phyloP scores from a whole-genome alignment of 2,888 invertebrate species.

The Trachelus stipa region DNA sequence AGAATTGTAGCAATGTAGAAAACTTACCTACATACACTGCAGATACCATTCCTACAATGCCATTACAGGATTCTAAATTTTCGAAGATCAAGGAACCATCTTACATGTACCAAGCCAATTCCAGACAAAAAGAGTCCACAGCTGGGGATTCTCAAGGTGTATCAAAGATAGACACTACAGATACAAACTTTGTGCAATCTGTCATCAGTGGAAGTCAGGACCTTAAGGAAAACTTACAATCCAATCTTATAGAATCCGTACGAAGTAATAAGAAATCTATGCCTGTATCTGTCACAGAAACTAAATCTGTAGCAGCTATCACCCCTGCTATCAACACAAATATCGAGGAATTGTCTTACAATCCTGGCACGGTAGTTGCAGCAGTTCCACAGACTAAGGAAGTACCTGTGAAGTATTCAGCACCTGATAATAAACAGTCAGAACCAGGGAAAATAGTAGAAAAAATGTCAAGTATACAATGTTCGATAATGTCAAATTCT shows the following conservation, averaged over 20 bases:
- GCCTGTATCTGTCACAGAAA: too few species aligned
- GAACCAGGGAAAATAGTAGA: slow-evolving; percentile 16
- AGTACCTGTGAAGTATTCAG: slow-evolving; percentile 15
- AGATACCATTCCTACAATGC: slow-evolving; percentile 2
- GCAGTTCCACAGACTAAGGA: neutral
- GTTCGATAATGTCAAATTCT: slow-evolving; percentile 31
- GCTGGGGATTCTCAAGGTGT: too few species aligned
- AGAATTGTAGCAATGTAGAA: neutral
- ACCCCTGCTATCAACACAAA: too few species aligned
- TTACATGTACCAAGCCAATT: neutral
- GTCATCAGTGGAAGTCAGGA: neutral
- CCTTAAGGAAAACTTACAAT: neutral
- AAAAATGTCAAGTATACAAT: slow-evolving; percentile 38
- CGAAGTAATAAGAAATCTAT: too few species aligned
- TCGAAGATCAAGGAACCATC: neutral
- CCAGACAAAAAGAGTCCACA: too few species aligned
- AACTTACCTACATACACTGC: neutral
- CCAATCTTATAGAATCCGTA: neutral
- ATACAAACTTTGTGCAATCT: too few species aligned
- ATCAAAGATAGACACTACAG: too few species aligned
- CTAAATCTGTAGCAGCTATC: neutral
- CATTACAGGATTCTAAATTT: neutral
- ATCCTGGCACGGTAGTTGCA: too few species aligned
- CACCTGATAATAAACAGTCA: slow-evolving; percentile 13
- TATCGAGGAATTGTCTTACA: too few species aligned